Evolutionary conservation across 1,140 invertebrate genomes (phyloP), one percentile per base, ranked within the genome.

Genomic region (Archivesica marissinica): DNA sequence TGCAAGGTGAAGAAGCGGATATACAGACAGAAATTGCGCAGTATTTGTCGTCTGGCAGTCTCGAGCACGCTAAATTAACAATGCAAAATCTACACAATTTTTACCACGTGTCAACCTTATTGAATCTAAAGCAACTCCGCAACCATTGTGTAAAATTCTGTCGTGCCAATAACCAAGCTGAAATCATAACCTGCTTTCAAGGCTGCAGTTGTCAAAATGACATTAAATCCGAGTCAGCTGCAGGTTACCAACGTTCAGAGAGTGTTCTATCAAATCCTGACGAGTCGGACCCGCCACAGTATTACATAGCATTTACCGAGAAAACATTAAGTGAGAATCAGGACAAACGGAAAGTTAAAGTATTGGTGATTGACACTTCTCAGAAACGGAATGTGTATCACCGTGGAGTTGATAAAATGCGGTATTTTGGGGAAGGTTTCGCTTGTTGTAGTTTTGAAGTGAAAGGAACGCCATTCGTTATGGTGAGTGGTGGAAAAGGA

Each of bases 41-140:
- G 56, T 85, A 77, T 70, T 44, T 85, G 44, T 76, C 82, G 11
- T 52, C 72, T 59, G 82, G 82, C 28, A 41, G 17, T 68, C 28
- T 78, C n/a, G 54, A 47, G 23, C 28, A 77, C n/a, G 74, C 76
- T 15, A 38, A 68, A 17, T n/a, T 85, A 33, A 38, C 59, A 23
- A 25, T 54, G 64, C 44, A 47, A 20, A 85, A 76, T 54, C 41
- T 85, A 30, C 82, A 85, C 35, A 61, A 77, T 56, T 75, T 68
- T 23, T 85, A 68, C 41, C 82, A 85, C 50, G 82, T 85, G 0
- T 59, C 82, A 2, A 13, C 30, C 17, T 33, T 64, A 13, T 47
- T 85, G 0, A 30, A 76, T 56, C 35, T 85, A 20, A 64, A 54
- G 56, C 56, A 78, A 77, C 23, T 85, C 13, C 25, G 56, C 13